Conservation (phyloP, 2,797 vertebrate genomes). For the Taeniopygia guttata region DNA sequence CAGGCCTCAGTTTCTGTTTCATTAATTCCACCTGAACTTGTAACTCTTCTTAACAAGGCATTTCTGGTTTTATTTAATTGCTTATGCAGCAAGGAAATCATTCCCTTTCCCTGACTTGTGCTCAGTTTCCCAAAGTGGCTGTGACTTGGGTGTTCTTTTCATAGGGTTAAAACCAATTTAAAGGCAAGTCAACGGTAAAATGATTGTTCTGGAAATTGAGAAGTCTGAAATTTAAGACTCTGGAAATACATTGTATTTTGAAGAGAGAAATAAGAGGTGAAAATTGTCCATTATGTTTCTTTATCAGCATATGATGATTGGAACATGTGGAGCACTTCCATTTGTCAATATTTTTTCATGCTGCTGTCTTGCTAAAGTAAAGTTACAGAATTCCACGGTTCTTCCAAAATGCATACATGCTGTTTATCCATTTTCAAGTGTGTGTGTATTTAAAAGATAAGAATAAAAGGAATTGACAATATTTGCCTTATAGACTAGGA, state of each 20-base stretch:
- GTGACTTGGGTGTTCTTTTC: neutral
- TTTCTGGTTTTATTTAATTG: neutral
- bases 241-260: neutral
- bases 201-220: neutral
- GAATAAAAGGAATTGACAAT: neutral
- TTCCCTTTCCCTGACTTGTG: neutral
- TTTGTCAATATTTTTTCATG: neutral
- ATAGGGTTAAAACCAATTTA: neutral
- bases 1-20: constrained; percentile 14
- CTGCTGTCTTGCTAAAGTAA: neutral
- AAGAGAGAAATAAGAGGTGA: neutral
- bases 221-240: neutral
- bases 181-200: neutral
- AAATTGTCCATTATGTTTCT: neutral
- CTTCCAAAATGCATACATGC: neutral
- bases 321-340: neutral
- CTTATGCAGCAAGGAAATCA: neutral
- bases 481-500: neutral
- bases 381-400: neutral
- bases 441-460: neutral
- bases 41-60: neutral
- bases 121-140: neutral
- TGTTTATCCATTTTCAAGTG: neutral
- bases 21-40: constrained; percentile 5
- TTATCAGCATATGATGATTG: neutral